Evolutionary conservation across 2,888 invertebrate genomes (phyloP).

Genomic region (Nudaria mundana): DNA sequence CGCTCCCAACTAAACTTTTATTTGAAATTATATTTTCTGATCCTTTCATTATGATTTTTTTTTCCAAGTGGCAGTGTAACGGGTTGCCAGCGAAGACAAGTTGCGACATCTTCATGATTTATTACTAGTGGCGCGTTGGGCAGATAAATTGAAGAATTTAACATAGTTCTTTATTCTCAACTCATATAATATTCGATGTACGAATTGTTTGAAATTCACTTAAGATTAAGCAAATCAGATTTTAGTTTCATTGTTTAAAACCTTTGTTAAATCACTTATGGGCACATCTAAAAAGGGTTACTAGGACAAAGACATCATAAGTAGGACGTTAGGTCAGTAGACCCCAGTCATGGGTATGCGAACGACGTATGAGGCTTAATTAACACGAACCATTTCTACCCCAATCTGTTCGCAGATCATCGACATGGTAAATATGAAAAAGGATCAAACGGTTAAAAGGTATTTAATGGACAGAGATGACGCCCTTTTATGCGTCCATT

Average conservation of each 20-base stretch:
- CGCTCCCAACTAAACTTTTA: constrained; percentile 74
- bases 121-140: constrained; percentile 52
- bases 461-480: constrained; percentile 78
- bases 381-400: constrained; percentile 51
- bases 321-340: constrained; percentile 25
- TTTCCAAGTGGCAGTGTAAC: constrained; percentile 61
- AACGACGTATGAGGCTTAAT: constrained; percentile 56
- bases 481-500: constrained; percentile 77
- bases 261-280: too few relatives aligned
- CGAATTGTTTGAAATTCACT: neutral
- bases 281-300: constrained; percentile 4
- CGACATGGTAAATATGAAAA: constrained; percentile 74
- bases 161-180: constrained; percentile 37
- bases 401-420: constrained; percentile 70
- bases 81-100: constrained; percentile 65
- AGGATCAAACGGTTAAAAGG: constrained; percentile 81
- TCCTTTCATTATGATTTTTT: constrained; percentile 71
- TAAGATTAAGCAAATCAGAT: neutral
- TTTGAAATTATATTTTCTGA: constrained; percentile 79
- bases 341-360: constrained; percentile 17
- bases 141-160: constrained; percentile 58
- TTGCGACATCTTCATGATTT: constrained; percentile 70
- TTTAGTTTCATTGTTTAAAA: too few relatives aligned
- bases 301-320: constrained; percentile 7
- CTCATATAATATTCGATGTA: too few relatives aligned